Evolutionary conservation across 2,113 vertebrate genomes (phyloP), one percentile per base, ranked within the genome.

Genomic region (Mastomys coucha): DNA sequence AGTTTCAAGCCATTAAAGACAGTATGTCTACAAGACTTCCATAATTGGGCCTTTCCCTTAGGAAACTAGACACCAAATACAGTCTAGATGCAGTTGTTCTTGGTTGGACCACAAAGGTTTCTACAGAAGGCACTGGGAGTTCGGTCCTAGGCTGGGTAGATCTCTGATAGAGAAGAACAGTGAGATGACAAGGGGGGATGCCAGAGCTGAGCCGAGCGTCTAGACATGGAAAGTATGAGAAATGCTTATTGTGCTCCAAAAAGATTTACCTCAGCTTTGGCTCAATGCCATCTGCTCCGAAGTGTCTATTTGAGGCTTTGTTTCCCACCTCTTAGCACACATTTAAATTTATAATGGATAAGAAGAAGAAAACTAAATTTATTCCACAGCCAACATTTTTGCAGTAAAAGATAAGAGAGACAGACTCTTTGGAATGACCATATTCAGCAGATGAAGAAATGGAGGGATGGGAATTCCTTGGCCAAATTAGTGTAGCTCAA

Each of bases 261-360:
- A 63, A 73, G 28, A n/a, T 58, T 92, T 69, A n/a, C 28, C 78
- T 76, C 85, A n/a, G 73, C 60, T 49, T 24, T 92, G 92, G 86
- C 72, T 58, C 42, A 5, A 20, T 1, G 72, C 92, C 86, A 69
- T 19, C 28, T 70, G 58, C 39, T 33, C 65, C 58, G 13, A 86
- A 81, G 65, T 22, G 39, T 76, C 89, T 60, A 85, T 86, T 70
- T 90, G 65, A 69, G 49, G n/a, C 31, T 53, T 73, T 84, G 14
- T 42, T 56, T 11, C 65, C 56, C 39, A 17, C 14, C 58, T 53
- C 31, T 72, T 42, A 53, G 87, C n/a, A n/a, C 75, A 65, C 51
- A 91, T 91, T 67, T 84, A 84, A 91, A 84, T 93, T 73, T 72
- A 78, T 84, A 91, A 90, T 36, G 53, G 75, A 75, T 49, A 58